Base-by-base conservation (phyloP, 2,113 vertebrate genomes). In the Opisthocomus hoazin region DNA sequence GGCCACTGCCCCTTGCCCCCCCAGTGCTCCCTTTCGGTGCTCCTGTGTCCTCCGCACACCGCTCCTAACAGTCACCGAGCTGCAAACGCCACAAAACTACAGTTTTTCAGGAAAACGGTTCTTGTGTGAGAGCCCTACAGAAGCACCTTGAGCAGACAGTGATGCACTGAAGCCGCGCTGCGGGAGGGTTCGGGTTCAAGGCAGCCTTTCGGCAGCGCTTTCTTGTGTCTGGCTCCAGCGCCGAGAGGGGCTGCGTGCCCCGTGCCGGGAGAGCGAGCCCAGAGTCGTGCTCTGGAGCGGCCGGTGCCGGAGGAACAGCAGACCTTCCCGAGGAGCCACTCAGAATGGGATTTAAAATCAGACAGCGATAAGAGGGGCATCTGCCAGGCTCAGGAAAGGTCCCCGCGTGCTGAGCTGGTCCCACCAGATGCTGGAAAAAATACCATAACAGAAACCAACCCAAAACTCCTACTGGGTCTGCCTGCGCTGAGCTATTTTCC, bases 21-120 rank as follows among this genome's bases (percentile, higher is more conserved):
- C 61, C 29, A 34, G 0, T 0, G 1, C 81, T 60, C 73, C 64
- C 64, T 32, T 43, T 34, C 1, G 0, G 21, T 3, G 50, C 46
- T 37, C n/a, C n/a, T 0, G 9, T 56, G 17, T 39, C 90, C 78
- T 29, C 71, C 41, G 82, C 64, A 3, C 86, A 4, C 39, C 10
- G 1, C 64, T 71, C 13, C 34, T 4, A 53, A 18, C 46, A 21
- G 73, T 30, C 45, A 70, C 45, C 0, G 4, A 30, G 90, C 80
- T 74, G 77, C 91, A 87, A 87, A 79, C 11, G 41, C 66, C 86
- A 70, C 94, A 34, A 80, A 91, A 95, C 95, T 68, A 94, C 2
- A 89, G 94, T 37, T 70, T 78, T 74, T 53, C 32, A 29, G 80
- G 86, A 78, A 93, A 81, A n/a, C 29, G 1, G 32, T 7, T 83